A percentile compares a stretch with the other conserved stretches of the same genome.
These are phyloP conservation scores for Chaetodon trifasciatus DNA, from an alignment of 2,797 vertebrate genomes.

Conservation along the genomic window DNA sequence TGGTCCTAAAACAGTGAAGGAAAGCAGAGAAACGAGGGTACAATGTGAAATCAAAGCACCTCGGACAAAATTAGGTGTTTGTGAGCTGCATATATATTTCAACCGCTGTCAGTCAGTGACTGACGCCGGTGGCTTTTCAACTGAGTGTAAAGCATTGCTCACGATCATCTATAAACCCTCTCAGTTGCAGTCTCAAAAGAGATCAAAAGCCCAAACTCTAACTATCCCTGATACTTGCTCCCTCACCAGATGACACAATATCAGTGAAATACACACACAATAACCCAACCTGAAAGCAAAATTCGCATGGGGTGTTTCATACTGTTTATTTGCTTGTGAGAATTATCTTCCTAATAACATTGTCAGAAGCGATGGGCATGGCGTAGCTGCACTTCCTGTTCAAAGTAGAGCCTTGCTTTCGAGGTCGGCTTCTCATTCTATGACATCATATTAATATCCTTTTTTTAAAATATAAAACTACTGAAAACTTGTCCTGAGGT, in stretches of 20 bases:
- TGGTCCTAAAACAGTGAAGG: constrained; percentile 27
- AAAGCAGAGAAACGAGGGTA: constrained; percentile 6
- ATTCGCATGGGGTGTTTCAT: constrained; percentile 50
- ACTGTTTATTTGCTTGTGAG: constrained; percentile 66
- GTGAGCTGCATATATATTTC: constrained; percentile 14
- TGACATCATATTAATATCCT: constrained; percentile 70
- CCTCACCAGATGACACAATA: constrained; percentile 69
- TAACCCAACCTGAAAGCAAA: constrained; percentile 65
- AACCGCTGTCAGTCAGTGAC: constrained; percentile 5
- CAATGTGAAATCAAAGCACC: constrained; percentile 36
- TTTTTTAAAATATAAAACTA: constrained; percentile 42
- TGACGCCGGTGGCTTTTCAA: constrained; percentile 11
- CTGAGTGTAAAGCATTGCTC: constrained; percentile 28
- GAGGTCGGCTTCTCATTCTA: constrained; percentile 56
- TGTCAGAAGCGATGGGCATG: constrained; percentile 55
- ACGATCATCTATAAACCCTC: constrained; percentile 31
- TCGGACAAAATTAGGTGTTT: constrained; percentile 29
- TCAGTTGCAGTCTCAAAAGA: constrained; percentile 31
- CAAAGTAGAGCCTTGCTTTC: constrained; percentile 54
- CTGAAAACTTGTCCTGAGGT: constrained; percentile 67
- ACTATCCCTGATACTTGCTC: constrained; percentile 56
- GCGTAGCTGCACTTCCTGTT: constrained; percentile 36
- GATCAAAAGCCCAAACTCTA: constrained; percentile 55
- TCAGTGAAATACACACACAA: constrained; percentile 68
- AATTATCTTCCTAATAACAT: constrained; percentile 68